phyloP scores from a whole-genome alignment of 2,888 invertebrate genomes.

The Dasypogon diadema region DNA sequence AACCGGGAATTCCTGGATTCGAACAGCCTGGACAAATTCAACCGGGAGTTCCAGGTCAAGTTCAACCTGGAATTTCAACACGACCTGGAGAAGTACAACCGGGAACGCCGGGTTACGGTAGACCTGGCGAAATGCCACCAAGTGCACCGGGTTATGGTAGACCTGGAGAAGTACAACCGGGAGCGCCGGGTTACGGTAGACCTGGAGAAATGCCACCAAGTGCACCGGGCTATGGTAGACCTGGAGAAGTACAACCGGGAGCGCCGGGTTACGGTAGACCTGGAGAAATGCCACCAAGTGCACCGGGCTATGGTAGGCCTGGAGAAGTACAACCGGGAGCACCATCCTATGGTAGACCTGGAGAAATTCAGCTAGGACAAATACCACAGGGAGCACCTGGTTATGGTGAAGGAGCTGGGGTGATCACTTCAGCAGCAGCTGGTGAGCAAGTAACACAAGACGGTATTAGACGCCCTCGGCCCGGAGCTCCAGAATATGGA shows the following conservation, averaged over 20 bases:
- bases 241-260: slow-evolving; percentile 13
- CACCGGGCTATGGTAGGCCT: not conserved
- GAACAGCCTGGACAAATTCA: slow-evolving; percentile 35
- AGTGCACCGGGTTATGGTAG: not conserved
- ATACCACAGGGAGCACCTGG: not conserved
- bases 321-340: slow-evolving; percentile 1
- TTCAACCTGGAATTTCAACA: not conserved
- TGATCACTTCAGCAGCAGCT: no score
- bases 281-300: not conserved
- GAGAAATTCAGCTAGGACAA: not conserved
- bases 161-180: not conserved
- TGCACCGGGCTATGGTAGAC: not conserved
- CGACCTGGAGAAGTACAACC: not conserved
- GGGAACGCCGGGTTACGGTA: slow-evolving; percentile 24
- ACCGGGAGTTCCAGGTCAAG: not conserved
- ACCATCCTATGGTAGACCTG: not conserved
- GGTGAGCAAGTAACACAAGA: not conserved
- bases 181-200: not conserved
- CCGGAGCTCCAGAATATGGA: not conserved
- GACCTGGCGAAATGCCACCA: slow-evolving; percentile 8
- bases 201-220: not conserved
- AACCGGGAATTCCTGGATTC: not conserved
- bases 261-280: not conserved
- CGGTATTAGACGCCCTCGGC: not conserved
- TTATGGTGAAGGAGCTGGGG: no score